Evolutionary conservation across 2,888 invertebrate species (phyloP), one percentile per base, ranked within the genome.

Genomic region (Eudasyphora cyanicolor): DNA sequence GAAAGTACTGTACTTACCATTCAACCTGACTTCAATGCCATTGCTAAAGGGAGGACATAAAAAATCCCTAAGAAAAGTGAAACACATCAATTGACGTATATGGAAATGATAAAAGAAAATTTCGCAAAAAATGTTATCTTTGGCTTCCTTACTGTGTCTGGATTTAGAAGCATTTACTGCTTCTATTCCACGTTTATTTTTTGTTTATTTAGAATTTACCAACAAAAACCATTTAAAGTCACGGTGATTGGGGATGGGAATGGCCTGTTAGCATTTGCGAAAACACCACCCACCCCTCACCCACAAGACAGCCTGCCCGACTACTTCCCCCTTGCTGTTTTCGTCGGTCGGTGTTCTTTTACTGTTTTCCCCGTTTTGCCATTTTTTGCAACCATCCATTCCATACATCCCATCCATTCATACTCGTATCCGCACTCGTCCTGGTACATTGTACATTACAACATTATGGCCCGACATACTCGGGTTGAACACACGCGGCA

Each of bases 121-220:
- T 88, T 89, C 87, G 89, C 90, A 90, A 89, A 89, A 89, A 86
- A 84, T 84, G 85, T 87, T 91, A 91, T 91, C 91, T 90, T 89
- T 91, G 89, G 89, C 90, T 91, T 91, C 89, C 88, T 88, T 89
- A 89, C 87, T 88, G 89, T 87, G 88, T 87, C 87, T 84, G 87
- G 88, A 89, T 89, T 90, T 90, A 88, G 87, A 80, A 82, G 74
- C 60, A 74, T 75, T 83, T 69, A 19, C 67, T 42, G 67, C 17
- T 67, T 83, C 54, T 79, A 64, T 76, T 73, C 32, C 2, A 62
- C 76, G 69, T 77, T n/a, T n/a, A n/a, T 83, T 80, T 82, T 84
- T 70, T 74, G 84, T 86, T 85, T 85, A 82, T 84, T 85, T 83
- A 76, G 81, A 85, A 85, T 87, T 86, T 85, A 87, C 86, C 87